Evolutionary conservation across 2,797 vertebrate genomes (phyloP).

Genomic region (Hipposideros larvatus): DNA sequence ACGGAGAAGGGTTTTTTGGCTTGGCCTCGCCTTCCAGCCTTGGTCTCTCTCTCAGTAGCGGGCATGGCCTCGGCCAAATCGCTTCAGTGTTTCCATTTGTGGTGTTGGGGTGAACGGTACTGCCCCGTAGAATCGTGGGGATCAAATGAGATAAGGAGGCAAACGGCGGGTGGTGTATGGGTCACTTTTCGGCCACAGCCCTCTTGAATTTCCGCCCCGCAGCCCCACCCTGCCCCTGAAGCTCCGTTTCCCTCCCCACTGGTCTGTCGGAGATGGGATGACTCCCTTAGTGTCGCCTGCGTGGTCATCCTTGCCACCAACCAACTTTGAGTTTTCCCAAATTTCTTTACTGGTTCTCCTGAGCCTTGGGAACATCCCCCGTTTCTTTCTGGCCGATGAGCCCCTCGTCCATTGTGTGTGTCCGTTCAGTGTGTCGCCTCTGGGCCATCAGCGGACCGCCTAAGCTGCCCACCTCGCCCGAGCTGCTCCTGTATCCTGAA

Average conservation of each 20-base stretch:
- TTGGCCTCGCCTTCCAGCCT: background rate
- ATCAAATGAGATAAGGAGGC: background rate
- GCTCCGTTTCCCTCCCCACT: background rate
- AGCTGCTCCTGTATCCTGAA: background rate
- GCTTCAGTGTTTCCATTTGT: background rate
- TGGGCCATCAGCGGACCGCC: background rate
- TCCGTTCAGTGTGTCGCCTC: background rate
- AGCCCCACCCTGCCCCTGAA: background rate
- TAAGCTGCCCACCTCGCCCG: background rate
- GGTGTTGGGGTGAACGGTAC: background rate
- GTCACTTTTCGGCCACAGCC: background rate
- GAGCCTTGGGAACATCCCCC: background rate
- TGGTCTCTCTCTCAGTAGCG: background rate
- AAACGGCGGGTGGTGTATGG: background rate
- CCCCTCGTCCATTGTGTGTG: background rate
- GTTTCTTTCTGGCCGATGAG: background rate
- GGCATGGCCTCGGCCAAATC: background rate
- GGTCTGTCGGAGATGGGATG: background rate
- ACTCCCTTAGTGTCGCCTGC: too few relatives aligned
- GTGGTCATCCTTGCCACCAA: background rate
- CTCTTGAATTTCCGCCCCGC: background rate
- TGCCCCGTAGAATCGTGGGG: background rate
- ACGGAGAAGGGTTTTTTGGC: background rate
- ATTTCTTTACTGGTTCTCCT: background rate
- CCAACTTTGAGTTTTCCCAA: background rate